Evolutionary conservation across 1,140 invertebrate genomes (phyloP), one percentile per base, ranked within the genome.

Genomic region (Euura lappo): DNA sequence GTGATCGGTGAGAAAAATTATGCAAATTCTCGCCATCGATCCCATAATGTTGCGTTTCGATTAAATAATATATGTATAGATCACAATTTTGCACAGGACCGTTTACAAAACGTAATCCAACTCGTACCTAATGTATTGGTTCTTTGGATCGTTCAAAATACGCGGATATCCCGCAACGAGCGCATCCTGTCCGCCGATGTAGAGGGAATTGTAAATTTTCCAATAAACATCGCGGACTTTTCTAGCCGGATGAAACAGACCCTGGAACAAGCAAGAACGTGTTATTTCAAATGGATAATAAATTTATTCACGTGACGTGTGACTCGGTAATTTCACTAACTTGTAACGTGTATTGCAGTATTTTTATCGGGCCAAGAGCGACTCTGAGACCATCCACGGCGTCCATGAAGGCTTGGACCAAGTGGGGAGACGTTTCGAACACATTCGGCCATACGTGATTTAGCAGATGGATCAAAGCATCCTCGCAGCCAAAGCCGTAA

Each of bases 381-480:
- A 99, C 97, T 65, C 98, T 88, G 83, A 99, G 92, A 7, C 98
- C 98, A 87, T 99, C 99, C 5, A 99, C 96, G 6, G 98, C 94
- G 80, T 99, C 98, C 96, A 99, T 99, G 86, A 99, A 99, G 5
- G 98, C 98, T 89, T 99, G 98, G 6, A 99, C 98, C 72, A 99
- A 92, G 93, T 99, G 99, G 5, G 99, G 98, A 1, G 98, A 99
- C 0, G 98, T 99, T 89, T 99, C 99, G 84, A 99, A 99, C 74
- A 99, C 98, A 87, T 99, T 99, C 10, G 99, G 99, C 99, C 99
- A 99, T 1, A 99, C 98, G 82, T 99, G 98, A 88, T 99, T 99
- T 66, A 99, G 88, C 8, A 99, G 89, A 90, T 99, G 99, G 65
- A 97, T 93, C 0, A 99, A 88, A 0, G 98, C 98, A 88, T 99